A percentile compares a stretch with the other conserved stretches of the same genome.
phyloP scores from a whole-genome alignment of 2,113 vertebrate species.

The Phylloscopus trochilus region DNA sequence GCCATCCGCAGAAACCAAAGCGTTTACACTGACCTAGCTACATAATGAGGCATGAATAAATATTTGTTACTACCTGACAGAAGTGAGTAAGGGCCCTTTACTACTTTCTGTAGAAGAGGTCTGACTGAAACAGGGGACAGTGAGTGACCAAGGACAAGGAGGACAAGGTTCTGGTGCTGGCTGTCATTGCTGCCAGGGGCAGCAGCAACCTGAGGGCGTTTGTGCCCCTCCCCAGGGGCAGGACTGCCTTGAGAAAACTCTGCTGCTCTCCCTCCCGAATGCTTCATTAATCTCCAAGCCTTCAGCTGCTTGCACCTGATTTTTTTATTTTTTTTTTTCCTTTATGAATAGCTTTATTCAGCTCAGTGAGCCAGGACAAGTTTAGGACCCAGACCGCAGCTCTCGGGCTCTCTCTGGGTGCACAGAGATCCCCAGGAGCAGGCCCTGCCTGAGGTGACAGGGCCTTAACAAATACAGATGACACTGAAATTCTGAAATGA shows the following conservation, averaged over 20 bases:
- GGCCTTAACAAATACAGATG: background rate
- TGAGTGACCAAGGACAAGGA: background rate
- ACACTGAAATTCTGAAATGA: conserved; percentile 32
- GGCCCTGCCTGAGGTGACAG: background rate
- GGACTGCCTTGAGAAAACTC: background rate
- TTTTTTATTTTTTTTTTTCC: conserved; percentile 15
- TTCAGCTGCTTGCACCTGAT: conserved; percentile 32
- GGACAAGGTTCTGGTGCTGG: background rate
- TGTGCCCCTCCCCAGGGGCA: background rate
- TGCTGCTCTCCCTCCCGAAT: background rate
- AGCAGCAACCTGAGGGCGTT: background rate
- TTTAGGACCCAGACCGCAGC: background rate
- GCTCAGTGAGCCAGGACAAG: conserved; percentile 28
- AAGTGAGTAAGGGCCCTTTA: background rate
- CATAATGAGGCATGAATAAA: background rate
- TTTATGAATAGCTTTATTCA: background rate
- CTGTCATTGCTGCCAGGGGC: background rate
- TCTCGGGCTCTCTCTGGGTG: background rate
- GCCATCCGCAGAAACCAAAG: background rate
- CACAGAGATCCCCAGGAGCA: background rate
- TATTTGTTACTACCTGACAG: background rate
- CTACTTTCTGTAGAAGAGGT: background rate
- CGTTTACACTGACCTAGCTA: background rate
- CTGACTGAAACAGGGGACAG: background rate
- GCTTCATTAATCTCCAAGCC: conserved; percentile 33